Percentiles rank a stretch among this genome's conserved stretches.
phyloP scores from a whole-genome alignment of 2,888 invertebrate genomes.

The Trichopoda pennipes region DNA sequence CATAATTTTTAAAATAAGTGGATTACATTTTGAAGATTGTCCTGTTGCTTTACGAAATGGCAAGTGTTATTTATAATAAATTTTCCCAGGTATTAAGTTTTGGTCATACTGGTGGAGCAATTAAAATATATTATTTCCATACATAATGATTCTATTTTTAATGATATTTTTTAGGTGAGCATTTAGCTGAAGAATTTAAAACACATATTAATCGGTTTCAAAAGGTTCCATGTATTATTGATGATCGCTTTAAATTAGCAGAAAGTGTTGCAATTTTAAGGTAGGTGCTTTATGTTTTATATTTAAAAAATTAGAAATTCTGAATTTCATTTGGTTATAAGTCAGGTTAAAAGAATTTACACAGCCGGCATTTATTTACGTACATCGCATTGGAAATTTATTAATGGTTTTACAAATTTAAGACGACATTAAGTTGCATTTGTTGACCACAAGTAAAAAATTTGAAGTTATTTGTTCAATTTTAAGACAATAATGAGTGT shows the following conservation, averaged over 20 bases:
- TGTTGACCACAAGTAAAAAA: no score
- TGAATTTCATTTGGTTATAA: no score
- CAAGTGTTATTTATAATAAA: slow-evolving; percentile 71
- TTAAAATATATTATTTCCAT: background rate
- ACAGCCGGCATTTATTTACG: no score
- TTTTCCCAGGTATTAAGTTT: background rate
- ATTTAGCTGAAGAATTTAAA: slow-evolving; percentile 83
- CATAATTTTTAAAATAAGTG: slow-evolving; percentile 85
- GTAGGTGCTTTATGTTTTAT: slow-evolving; percentile 77
- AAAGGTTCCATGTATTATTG: slow-evolving; percentile 86
- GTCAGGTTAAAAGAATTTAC: no score
- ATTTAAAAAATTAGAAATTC: no score
- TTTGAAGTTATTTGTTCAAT: no score
- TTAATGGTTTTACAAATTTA: no score
- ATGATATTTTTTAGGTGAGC: slow-evolving; percentile 81
- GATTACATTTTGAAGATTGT: slow-evolving; percentile 85
- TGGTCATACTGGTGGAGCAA: background rate
- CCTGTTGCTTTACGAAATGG: slow-evolving; percentile 85
- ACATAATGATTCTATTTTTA: background rate
- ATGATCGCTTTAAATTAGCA: slow-evolving; percentile 85
- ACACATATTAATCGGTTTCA: slow-evolving; percentile 83
- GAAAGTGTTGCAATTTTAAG: slow-evolving; percentile 87
- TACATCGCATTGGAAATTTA: no score
- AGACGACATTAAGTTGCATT: no score
- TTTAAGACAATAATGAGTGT: no score